phyloP scores from a whole-genome alignment of 1,140 invertebrate genomes.

The Dendroctonus ponderosae region DNA sequence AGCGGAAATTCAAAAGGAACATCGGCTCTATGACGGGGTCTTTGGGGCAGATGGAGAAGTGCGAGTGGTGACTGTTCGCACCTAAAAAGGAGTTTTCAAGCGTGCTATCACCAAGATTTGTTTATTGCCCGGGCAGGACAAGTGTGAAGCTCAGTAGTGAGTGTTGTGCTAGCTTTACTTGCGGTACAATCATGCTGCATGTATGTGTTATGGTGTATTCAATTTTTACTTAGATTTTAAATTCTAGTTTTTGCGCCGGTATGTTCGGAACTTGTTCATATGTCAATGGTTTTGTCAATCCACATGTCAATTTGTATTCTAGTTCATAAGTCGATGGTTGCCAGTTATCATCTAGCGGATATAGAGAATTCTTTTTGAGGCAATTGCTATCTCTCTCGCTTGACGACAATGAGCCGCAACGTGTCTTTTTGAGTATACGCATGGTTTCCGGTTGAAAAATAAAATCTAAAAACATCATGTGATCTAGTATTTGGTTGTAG shows the following conservation, averaged over 20 bases:
- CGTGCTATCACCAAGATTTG: conserved; percentile 28
- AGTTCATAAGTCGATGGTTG: no score
- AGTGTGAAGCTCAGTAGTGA: background rate
- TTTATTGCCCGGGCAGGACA: conserved; percentile 2
- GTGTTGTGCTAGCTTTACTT: background rate
- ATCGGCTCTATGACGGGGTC: conserved; percentile 36
- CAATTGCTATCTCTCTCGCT: no score
- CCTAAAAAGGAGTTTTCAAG: conserved; percentile 20
- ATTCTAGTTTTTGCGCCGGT: background rate
- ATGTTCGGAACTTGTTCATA: background rate
- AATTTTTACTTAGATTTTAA: background rate
- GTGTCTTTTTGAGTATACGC: no score
- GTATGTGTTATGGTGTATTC: background rate
- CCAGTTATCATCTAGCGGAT: no score
- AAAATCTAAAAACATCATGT: no score
- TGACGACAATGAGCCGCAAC: no score
- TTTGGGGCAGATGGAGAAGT: conserved; percentile 46
- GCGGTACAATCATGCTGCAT: background rate
- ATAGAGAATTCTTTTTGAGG: no score
- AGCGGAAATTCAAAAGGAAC: conserved; percentile 32
- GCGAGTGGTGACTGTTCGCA: conserved; percentile 44
- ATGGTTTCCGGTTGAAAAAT: no score
- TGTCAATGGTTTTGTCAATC: no score
- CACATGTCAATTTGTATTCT: no score
- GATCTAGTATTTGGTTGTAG: no score